A percentile compares a stretch with the other conserved stretches of the same genome.
These are phyloP conservation scores for Eubasilissa splendida DNA, from an alignment of 2,888 invertebrate species.

Conservation along the genomic window DNA sequence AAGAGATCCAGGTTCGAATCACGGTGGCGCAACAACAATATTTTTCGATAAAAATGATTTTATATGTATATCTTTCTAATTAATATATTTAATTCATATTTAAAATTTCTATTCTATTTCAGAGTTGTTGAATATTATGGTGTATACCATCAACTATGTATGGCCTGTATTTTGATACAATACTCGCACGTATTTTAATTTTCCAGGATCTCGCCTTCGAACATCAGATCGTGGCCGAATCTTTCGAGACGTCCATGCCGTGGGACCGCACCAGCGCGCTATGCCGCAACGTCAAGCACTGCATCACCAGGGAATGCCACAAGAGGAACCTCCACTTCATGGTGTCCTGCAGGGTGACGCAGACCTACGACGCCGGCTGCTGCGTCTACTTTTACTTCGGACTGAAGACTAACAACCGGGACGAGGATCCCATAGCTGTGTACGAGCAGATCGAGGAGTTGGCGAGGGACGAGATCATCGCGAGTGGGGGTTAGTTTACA, in stretches of 20 bases:
- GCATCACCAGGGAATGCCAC: conserved; percentile 78
- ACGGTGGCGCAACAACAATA: too few species aligned
- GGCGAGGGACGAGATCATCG: conserved; percentile 93
- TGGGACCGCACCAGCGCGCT: conserved; percentile 92
- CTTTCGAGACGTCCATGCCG: conserved; percentile 98
- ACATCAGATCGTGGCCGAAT: conserved; percentile 92
- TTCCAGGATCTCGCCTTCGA: conserved; percentile 91
- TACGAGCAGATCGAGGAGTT: conserved; percentile 91
- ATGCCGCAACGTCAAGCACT: conserved; percentile 91
- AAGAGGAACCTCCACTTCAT: conserved; percentile 75
- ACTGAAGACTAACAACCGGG: conserved; percentile 76
- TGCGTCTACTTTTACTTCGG: conserved; percentile 97
- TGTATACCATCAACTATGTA: neutral
- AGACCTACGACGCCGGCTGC: conserved; percentile 97
- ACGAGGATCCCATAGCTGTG: conserved; percentile 79
- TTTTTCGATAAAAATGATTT: too few species aligned
- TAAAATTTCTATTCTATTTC: too few species aligned
- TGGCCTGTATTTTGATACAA: neutral
- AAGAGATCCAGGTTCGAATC: too few species aligned
- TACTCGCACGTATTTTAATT: conserved; percentile 43
- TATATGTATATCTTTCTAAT: too few species aligned
- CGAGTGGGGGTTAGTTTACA: conserved; percentile 79
- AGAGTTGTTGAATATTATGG: too few species aligned
- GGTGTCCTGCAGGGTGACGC: conserved; percentile 90
- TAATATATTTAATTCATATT: too few species aligned